These are phyloP conservation scores for Labeo rohita DNA, from an alignment of 2,113 vertebrate species.

Conservation along the genomic window DNA sequence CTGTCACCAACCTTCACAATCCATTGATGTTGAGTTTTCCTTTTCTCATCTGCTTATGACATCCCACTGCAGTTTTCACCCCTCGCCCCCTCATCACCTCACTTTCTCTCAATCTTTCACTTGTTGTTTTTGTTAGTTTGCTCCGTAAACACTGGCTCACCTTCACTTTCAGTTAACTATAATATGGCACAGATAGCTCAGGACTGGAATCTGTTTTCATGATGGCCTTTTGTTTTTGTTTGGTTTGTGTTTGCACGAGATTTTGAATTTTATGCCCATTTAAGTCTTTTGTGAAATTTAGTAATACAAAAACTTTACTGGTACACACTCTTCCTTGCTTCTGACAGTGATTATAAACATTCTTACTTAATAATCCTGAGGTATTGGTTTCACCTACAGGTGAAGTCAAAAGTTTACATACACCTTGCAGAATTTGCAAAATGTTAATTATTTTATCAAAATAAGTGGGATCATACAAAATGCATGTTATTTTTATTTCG, in stretches of 20 bases:
- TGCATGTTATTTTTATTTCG: too few species aligned
- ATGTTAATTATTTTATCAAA: too few species aligned
- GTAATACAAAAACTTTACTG: neutral
- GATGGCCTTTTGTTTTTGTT: conserved; percentile 7
- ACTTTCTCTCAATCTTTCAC: neutral
- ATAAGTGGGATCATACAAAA: too few species aligned
- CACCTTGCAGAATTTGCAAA: too few species aligned
- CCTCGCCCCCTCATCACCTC: neutral
- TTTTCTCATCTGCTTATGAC: conserved; percentile 15
- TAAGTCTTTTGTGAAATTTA: neutral
- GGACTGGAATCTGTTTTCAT: conserved; percentile 13
- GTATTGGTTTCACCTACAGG: neutral
- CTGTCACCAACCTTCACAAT: conserved; percentile 6
- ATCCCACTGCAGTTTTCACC: neutral
- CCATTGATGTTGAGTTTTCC: neutral
- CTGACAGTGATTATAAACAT: neutral
- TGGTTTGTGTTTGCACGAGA: neutral
- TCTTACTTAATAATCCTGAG: neutral
- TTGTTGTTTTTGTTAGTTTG: neutral
- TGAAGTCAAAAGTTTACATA: too few species aligned
- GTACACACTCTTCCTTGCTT: neutral
- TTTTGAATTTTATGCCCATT: neutral
- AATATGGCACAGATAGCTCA: conserved; percentile 2
- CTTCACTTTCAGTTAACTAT: conserved; percentile 1
- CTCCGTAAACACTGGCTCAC: conserved; percentile 7